Conservation (phyloP, 2,888 invertebrate genomes). For the Aspidiotus destructor region DNA sequence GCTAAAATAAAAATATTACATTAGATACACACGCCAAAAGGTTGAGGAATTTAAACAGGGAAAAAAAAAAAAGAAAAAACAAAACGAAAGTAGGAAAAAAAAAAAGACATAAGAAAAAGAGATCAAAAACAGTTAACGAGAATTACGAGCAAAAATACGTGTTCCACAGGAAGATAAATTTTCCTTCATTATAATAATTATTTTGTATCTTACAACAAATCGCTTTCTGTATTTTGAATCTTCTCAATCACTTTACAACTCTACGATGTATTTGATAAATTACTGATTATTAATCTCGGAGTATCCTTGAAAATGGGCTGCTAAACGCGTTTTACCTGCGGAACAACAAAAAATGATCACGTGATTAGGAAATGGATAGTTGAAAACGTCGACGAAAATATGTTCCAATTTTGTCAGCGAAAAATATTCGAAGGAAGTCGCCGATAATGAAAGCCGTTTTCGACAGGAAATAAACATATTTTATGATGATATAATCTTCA, state of each 20-base stretch:
- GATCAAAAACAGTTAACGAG: constrained; percentile 6
- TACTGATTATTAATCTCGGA: constrained; percentile 13
- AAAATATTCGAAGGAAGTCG: too few species aligned
- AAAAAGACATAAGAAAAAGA: constrained; percentile 4
- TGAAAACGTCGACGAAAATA: too few species aligned
- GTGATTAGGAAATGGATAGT: not conserved
- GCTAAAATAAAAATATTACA: not conserved
- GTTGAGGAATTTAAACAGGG: not conserved
- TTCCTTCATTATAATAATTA: constrained; percentile 2
- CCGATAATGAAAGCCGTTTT: too few species aligned
- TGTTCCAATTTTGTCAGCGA: too few species aligned
- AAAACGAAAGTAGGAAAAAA: constrained; percentile 1
- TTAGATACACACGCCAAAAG: not conserved
- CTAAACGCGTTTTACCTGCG: constrained; percentile 26
- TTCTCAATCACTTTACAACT: not conserved
- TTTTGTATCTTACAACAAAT: not conserved
- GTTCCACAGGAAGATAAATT: constrained; percentile 1
- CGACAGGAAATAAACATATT: too few species aligned
- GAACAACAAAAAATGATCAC: not conserved
- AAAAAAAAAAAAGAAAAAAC: not conserved
- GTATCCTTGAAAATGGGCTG: constrained; percentile 27
- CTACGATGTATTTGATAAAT: not conserved
- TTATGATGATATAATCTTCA: too few species aligned
- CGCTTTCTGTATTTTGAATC: not conserved
- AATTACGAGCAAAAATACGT: not conserved